Base-by-base conservation (phyloP, 1,140 invertebrate species). In the Thereuonema tuberculata region DNA sequence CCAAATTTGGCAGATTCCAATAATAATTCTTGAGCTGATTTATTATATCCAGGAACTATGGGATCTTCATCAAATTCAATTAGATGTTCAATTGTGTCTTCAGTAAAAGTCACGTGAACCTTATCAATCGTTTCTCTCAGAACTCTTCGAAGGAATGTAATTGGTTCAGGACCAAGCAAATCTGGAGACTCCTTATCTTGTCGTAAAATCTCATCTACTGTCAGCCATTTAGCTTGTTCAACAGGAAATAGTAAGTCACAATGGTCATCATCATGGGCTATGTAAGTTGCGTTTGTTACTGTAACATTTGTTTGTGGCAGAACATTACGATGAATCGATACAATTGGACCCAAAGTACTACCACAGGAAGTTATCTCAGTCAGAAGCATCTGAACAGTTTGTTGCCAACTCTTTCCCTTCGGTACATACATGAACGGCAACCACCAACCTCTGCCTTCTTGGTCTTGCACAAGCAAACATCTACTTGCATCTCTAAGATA, bases 1-100 rank as follows among this genome's bases (percentile, higher is more conserved):
- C 64, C 61, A 15, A 68, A 61, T 61, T 71, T 71, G n/a, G 73
- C 71, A 2, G 72, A 68, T 55, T 69, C 67, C 28, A 75, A 59
- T 15, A 74, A 55, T 17, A 68, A 64, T 59, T 75, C 72, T 55
- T 14, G 53, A 28, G 53, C 53, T 14, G 53, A 55, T 5, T 9
- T 12, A 29, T 25, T 3, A 29, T 27, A 23, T 5, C 27, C 53
- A 12, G 28, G 25, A 12, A 55, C 53, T 12, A n/a, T 28, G 5
- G 53, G 53, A 9, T 55, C 53, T 27, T 29, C 14, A n/a, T 12
- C 14, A 14, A 55, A 26, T 14, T 55, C 53, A 9, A 55, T 26
- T n/a, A 25, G 5, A 17, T 14, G 15, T 5, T 3, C 14, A 9
- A 55, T 12, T 3, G 53, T 55, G 21, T 55, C 53, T 55, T 55